Conservation (phyloP, 2,888 invertebrate genomes). For the Eupsilia transversa region DNA sequence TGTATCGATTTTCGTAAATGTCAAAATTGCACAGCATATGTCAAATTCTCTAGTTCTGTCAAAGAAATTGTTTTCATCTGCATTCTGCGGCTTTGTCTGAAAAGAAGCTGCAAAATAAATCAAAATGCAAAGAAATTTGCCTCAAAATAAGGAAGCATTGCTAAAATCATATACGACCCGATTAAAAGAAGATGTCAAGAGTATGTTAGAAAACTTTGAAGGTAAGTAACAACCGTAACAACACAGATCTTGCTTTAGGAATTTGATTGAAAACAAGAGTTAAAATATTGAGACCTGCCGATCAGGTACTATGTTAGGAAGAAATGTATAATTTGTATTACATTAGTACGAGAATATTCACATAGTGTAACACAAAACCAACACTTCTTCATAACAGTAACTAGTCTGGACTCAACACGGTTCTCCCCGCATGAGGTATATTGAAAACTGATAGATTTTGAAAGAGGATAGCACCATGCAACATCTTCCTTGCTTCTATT, state of each 20-base stretch:
- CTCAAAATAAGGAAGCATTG: constrained; percentile 98
- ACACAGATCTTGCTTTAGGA: not conserved
- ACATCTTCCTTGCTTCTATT: not conserved
- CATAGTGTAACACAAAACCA: not conserved
- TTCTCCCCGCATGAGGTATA: not conserved
- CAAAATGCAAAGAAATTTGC: constrained; percentile 91
- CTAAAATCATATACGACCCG: constrained; percentile 98
- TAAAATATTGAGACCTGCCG: not conserved
- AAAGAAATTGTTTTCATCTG: constrained; percentile 20
- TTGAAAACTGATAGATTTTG: not conserved
- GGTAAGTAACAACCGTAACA: constrained; percentile 88
- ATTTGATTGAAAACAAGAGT: not conserved
- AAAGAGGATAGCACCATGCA: not conserved
- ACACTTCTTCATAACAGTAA: not conserved
- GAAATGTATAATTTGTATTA: not conserved
- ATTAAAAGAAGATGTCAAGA: constrained; percentile 98
- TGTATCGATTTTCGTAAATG: too few species aligned
- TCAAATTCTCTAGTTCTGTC: not conserved
- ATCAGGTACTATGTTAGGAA: not conserved
- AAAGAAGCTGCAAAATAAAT: constrained; percentile 5
- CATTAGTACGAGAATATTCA: not conserved
- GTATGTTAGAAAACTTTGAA: constrained; percentile 99
- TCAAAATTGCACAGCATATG: too few species aligned
- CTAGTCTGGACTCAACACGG: not conserved
- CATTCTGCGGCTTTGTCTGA: not conserved